Evolutionary conservation across 2,888 invertebrate genomes (phyloP).

Genomic region (Agonopterix arenella): DNA sequence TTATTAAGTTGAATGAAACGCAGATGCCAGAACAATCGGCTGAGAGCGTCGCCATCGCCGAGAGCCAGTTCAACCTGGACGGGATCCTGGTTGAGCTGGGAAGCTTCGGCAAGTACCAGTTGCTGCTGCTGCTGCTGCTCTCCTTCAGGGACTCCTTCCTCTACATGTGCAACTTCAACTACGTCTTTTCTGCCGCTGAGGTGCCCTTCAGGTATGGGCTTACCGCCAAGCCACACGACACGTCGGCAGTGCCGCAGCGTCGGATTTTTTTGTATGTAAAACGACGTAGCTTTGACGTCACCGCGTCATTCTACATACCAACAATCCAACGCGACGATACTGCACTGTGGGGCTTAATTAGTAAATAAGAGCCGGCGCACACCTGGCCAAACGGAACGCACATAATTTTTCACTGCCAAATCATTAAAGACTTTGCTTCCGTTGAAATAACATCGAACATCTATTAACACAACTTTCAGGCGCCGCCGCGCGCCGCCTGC

Average conservation of each 20-base stretch:
- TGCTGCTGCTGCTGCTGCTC: constrained; percentile 68
- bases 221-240: neutral
- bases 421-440: no score
- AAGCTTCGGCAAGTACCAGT: constrained; percentile 76
- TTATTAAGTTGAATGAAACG: neutral
- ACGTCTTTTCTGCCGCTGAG: constrained; percentile 76
- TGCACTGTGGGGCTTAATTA: no score
- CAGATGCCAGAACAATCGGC: constrained; percentile 28
- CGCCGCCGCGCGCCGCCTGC: no score
- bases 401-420: no score
- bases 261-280: no score
- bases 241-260: no score
- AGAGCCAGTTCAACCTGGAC: constrained; percentile 64
- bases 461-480: no score
- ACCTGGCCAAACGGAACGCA: neutral
- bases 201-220: constrained; percentile 65
- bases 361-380: neutral
- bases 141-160: constrained; percentile 76
- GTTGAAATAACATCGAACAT: no score
- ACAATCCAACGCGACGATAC: no score
- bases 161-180: constrained; percentile 69
- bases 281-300: no score
- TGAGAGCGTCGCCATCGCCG: constrained; percentile 16
- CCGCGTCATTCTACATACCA: no score
- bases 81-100: constrained; percentile 69